These are phyloP conservation scores for Halcyon senegalensis DNA, from an alignment of 2,113 vertebrate species.

Conservation along the genomic window DNA sequence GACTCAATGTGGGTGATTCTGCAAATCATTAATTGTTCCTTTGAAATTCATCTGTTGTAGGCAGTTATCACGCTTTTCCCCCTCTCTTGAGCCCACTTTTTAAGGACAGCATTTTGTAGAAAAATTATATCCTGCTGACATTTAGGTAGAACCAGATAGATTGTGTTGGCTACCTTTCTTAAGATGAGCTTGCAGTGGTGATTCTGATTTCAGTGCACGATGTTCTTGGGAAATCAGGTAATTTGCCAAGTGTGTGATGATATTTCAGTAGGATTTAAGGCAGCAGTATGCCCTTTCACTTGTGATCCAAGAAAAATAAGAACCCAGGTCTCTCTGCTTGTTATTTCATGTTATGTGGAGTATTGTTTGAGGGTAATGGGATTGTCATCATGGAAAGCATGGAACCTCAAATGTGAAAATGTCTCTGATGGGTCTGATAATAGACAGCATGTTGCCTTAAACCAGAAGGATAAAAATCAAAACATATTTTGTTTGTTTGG, in stretches of 20 bases:
- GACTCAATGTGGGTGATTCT: not conserved
- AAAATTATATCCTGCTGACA: not conserved
- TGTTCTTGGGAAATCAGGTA: not conserved
- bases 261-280: not conserved
- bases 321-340: not conserved
- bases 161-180: not conserved
- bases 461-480: not conserved
- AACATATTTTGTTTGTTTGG: not conserved
- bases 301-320: constrained; percentile 23
- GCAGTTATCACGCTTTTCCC: not conserved
- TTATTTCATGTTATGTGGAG: not conserved
- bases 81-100: not conserved
- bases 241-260: not conserved
- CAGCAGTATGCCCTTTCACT: not conserved
- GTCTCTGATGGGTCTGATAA: not conserved
- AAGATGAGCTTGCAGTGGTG: not conserved
- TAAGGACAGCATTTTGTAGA: not conserved
- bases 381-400: not conserved
- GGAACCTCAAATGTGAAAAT: not conserved
- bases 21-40: not conserved
- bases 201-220: not conserved
- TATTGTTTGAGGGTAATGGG: not conserved
- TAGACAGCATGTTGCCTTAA: not conserved
- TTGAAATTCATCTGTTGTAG: not conserved
- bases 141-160: not conserved